Conservation (phyloP, 2,113 vertebrate genomes). For the Thalassoma bifasciatum region DNA sequence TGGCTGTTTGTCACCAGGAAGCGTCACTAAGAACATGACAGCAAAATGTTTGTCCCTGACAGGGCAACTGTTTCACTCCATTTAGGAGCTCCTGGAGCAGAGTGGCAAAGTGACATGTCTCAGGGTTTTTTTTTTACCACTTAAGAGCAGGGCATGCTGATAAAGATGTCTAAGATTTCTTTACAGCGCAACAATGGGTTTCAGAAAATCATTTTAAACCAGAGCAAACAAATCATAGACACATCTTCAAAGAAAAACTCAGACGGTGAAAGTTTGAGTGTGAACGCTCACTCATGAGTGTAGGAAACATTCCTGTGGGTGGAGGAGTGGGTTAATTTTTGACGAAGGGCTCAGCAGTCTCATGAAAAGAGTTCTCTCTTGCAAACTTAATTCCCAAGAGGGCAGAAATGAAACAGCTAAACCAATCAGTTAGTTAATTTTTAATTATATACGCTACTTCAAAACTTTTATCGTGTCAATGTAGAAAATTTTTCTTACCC, state of each 20-base stretch:
- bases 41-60: constrained; percentile 20
- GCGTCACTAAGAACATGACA: constrained; percentile 16
- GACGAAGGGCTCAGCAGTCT: constrained; percentile 23
- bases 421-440: not conserved
- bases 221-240: not conserved
- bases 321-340: constrained; percentile 42
- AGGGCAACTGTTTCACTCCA: constrained; percentile 8
- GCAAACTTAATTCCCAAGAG: constrained; percentile 3
- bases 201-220: not conserved
- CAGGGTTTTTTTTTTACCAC: not conserved
- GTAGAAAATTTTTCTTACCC: too few relatives aligned
- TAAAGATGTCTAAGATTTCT: not conserved
- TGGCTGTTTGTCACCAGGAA: constrained; percentile 16
- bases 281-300: too few relatives aligned
- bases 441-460: too few relatives aligned
- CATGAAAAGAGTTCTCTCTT: not conserved
- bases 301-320: not conserved
- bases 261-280: not conserved
- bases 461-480: too few relatives aligned
- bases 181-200: not conserved
- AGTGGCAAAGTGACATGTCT: not conserved
- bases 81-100: constrained; percentile 10
- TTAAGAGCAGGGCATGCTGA: not conserved
- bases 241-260: not conserved
- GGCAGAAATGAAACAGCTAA: not conserved